Evolutionary conservation across 1,140 invertebrate species (phyloP), one percentile per base, ranked within the genome.

Genomic region (Eupeodes corollae): DNA sequence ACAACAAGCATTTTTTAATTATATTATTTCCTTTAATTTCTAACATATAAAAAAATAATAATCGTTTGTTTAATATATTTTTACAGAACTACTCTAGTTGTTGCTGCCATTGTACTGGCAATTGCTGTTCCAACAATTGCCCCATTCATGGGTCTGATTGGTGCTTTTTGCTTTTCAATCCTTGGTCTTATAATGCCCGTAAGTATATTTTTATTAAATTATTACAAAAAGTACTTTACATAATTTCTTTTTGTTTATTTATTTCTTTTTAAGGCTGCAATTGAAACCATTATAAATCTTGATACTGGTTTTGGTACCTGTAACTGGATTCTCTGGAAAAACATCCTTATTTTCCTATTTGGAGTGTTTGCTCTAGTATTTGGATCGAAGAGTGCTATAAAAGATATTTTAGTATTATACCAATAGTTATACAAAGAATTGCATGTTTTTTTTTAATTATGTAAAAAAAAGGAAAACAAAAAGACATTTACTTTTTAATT

Each of bases 91-190:
- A 65, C 79, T 18, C 63, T 80, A 54, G 75, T 76, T 21, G 76
- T 73, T 32, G 58, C 78, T 57, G 67, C 78, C 78, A 89, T 91
- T 59, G 61, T 80, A 26, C 67, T 97, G 34, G 93, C 92, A 5
- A 77, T 88, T 12, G 80, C 83, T 8, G 84, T 98, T 26, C 91
- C 92, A 1, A 83, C 82, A 21, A 87, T 98, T 47, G 86, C 82
- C 40, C 82, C 93, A 0, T 86, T 98, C 59, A 91, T 98, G 57
- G 84, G 87, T 13, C 74, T 97, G 18, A 91, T 98, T 53, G 95
- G 95, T 48, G 91, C 95, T 9, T 83, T 97, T 58, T 91, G 88
- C 57, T 94, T 94, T 61, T 92, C 90, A 14, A 82, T 94, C 52
- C 76, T 98, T 11, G 92, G 93, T 16, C 77, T 98, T 3, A 82